These are phyloP conservation scores for Amphiprion percula DNA, from an alignment of 2,113 vertebrate genomes.

Conservation along the genomic window DNA sequence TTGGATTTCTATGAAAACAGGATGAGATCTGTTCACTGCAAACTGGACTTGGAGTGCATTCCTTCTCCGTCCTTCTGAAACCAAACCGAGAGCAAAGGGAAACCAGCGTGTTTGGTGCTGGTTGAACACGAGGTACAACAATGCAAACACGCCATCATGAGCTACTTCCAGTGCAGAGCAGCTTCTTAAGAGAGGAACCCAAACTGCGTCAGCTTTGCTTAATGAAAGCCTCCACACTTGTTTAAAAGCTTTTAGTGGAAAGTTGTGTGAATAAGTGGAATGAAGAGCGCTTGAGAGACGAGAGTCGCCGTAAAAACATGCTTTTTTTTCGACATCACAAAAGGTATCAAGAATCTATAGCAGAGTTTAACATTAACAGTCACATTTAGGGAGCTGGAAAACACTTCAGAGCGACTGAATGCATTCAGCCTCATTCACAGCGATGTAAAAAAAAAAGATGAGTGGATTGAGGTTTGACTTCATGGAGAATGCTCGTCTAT, in stretches of 20 bases:
- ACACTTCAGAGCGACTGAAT: conserved; percentile 12
- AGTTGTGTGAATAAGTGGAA: not conserved
- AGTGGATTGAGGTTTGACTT: not conserved
- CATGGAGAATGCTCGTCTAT: not conserved
- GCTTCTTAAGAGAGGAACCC: conserved; percentile 10
- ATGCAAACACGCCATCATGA: conserved; percentile 12
- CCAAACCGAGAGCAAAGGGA: conserved; percentile 2
- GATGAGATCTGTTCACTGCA: conserved; percentile 38
- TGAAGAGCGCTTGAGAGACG: not conserved
- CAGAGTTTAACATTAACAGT: not conserved
- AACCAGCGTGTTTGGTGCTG: not conserved
- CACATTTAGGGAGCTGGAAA: not conserved
- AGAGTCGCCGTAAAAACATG: conserved; percentile 11
- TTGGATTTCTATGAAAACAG: conserved; percentile 62
- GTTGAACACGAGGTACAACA: not conserved
- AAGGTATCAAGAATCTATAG: not conserved
- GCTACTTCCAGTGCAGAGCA: conserved; percentile 1
- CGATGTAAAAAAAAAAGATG: accelerated
- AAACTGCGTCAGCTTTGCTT: not conserved
- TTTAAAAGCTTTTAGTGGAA: conserved; percentile 8
- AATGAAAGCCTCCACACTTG: not conserved
- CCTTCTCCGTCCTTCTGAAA: conserved; percentile 22
- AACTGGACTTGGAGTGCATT: conserved; percentile 9
- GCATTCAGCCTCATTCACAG: not conserved
- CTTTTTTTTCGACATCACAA: conserved; percentile 17